These are phyloP conservation scores for Carpatolechia fugitivella DNA, from an alignment of 2,888 invertebrate genomes.

Conservation along the genomic window DNA sequence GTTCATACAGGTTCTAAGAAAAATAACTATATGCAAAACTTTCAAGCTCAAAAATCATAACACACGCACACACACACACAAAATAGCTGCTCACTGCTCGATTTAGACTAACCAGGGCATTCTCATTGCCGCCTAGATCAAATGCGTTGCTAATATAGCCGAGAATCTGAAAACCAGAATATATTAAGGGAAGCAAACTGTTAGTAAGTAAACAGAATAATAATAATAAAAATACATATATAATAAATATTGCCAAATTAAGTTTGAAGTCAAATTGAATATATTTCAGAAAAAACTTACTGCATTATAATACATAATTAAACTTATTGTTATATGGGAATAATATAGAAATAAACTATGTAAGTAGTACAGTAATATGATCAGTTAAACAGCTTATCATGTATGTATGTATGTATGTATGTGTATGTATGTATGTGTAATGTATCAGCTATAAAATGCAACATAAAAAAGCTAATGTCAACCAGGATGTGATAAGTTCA, in stretches of 20 bases:
- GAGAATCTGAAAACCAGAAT: slow-evolving; percentile 52
- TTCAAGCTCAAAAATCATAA: neutral
- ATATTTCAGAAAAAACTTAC: too few relatives aligned
- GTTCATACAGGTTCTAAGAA: too few relatives aligned
- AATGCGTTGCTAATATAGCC: slow-evolving; percentile 66
- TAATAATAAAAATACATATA: neutral
- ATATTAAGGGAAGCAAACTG: neutral
- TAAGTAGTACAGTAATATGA: too few relatives aligned
- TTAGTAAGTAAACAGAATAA: neutral
- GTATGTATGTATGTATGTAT: too few relatives aligned
- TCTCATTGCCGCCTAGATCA: slow-evolving; percentile 57
- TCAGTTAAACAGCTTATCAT: too few relatives aligned
- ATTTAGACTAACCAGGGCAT: slow-evolving; percentile 55
- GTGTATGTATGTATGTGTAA: too few relatives aligned
- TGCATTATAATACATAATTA: too few relatives aligned
- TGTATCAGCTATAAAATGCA: neutral
- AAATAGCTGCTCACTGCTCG: slow-evolving; percentile 29
- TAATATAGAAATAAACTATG: too few relatives aligned
- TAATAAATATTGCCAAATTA: neutral
- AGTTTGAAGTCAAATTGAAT: too few relatives aligned
- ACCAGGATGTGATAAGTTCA: slow-evolving; percentile 26
- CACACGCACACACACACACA: slow-evolving; percentile 9
- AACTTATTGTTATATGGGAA: too few relatives aligned
- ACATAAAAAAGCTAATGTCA: slow-evolving; percentile 18
- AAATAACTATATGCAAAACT: neutral